Conservation (phyloP, 2,113 vertebrate species). For the Pituophis catenifer region DNA sequence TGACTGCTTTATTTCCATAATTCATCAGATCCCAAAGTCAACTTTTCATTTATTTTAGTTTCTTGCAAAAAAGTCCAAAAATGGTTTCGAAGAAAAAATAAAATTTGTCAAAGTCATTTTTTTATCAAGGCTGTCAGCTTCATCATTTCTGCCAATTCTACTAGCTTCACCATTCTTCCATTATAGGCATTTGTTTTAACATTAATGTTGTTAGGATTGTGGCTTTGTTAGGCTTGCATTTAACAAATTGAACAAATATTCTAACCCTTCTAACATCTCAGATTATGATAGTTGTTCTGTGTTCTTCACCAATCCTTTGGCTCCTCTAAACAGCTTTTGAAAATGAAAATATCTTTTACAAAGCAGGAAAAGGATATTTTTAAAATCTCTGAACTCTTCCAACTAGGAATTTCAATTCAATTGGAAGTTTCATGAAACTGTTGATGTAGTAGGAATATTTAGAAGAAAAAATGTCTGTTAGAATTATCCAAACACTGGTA, state of each 20-base stretch:
- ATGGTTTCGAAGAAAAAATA: background rate
- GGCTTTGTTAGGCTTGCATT: background rate
- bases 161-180: background rate
- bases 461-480: background rate
- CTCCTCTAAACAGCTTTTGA: background rate
- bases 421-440: background rate
- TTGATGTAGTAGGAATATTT: background rate
- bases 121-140: background rate
- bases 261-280: background rate
- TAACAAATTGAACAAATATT: background rate
- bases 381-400: background rate
- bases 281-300: background rate
- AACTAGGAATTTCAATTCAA: background rate
- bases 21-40: background rate
- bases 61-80: background rate
- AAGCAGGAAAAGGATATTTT: background rate
- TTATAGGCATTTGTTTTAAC: background rate
- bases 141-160: background rate
- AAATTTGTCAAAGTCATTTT: background rate
- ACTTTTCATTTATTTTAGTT: background rate
- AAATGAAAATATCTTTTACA: background rate
- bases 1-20: background rate
- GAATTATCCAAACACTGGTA: background rate
- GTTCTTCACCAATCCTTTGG: background rate
- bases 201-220: background rate